Evolutionary conservation across 1,140 invertebrate species (phyloP).

Genomic region (Macrotrachela quadricornifera): DNA sequence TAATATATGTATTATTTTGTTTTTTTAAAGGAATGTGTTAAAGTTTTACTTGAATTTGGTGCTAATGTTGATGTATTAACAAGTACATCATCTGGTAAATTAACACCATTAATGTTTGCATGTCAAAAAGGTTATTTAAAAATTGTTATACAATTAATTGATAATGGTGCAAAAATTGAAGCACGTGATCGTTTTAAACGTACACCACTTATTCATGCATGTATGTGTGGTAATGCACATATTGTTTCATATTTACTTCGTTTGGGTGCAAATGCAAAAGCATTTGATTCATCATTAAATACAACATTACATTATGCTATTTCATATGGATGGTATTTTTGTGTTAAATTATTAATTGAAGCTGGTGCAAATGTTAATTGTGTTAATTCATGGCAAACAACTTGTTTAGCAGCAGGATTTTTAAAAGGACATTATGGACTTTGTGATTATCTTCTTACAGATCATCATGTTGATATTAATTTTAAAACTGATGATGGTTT

Average conservation of each 20-base stretch:
- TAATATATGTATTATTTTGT: too few species aligned
- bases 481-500: conserved; percentile 24
- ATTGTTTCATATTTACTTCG: conserved; percentile 36
- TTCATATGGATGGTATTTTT: conserved; percentile 38
- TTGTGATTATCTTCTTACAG: conserved; percentile 30
- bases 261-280: conserved; percentile 42
- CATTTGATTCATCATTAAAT: conserved; percentile 45
- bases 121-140: conserved; percentile 36
- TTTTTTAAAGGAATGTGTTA: conserved; percentile 24
- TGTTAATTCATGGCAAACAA: conserved; percentile 34
- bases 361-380: conserved; percentile 28
- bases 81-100: conserved; percentile 37
- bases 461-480: conserved; percentile 33
- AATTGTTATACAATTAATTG: conserved; percentile 27
- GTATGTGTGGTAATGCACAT: conserved; percentile 39
- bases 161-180: conserved; percentile 27
- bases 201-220: conserved; percentile 34
- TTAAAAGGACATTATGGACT: conserved; percentile 35
- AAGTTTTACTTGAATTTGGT: conserved; percentile 40
- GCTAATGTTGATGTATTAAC: conserved; percentile 43
- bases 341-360: conserved; percentile 30
- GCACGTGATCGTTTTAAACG: conserved; percentile 22
- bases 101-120: conserved; percentile 39
- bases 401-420: conserved; percentile 32
- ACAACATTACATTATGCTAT: conserved; percentile 59